Evolutionary conservation across 2,797 vertebrate species (phyloP).

Genomic region (Poeciliopsis infans): DNA sequence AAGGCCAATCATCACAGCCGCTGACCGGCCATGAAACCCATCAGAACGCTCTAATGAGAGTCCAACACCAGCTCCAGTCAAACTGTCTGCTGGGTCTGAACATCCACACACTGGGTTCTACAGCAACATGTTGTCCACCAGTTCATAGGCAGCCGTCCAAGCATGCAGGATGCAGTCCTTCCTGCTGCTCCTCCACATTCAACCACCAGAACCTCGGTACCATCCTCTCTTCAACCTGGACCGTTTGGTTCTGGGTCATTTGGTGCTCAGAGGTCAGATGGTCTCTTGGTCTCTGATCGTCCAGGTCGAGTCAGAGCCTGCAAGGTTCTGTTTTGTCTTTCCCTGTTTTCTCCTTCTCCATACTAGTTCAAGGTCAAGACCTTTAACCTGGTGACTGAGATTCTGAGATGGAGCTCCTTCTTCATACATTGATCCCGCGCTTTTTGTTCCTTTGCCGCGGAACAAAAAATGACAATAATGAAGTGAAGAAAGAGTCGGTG

Average conservation of each 20-base stretch:
- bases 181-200: too few relatives aligned
- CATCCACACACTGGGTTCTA: not conserved
- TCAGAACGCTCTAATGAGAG: not conserved
- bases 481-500: too few relatives aligned
- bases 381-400: not conserved
- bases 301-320: not conserved
- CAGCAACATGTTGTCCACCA: not conserved
- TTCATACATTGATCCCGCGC: too few relatives aligned
- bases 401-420: not conserved
- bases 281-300: not conserved
- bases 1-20: slow-evolving; percentile 25
- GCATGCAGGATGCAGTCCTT: not conserved
- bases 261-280: not conserved
- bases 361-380: not conserved
- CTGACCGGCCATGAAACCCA: slow-evolving; percentile 14
- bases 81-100: not conserved
- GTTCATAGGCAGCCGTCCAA: not conserved
- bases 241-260: not conserved
- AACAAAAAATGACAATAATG: too few relatives aligned
- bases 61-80: not conserved
- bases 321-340: not conserved
- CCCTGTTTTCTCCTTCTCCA: not conserved
- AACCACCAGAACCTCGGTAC: not conserved
- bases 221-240: not conserved
- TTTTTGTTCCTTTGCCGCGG: too few relatives aligned